Percentiles rank a stretch among this genome's conserved stretches.
phyloP scores from a whole-genome alignment of 2,888 invertebrate species.

The Glyphotaelius pellucidus region DNA sequence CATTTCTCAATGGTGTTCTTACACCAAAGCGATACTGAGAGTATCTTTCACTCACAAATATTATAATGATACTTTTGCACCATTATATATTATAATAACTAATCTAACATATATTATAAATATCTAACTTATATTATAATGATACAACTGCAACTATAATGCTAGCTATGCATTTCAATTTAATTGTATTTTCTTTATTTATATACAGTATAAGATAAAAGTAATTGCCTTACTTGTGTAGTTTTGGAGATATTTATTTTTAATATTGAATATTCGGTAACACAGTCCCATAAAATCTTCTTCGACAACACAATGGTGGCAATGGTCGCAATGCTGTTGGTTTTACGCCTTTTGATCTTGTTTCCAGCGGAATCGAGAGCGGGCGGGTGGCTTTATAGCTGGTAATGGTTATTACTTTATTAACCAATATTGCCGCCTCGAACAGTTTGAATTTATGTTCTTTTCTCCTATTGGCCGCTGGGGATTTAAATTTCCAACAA shows the following conservation, averaged over 20 bases:
- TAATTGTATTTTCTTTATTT: background rate
- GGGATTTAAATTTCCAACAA: constrained; percentile 64
- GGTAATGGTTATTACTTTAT: constrained; percentile 77
- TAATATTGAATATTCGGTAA: background rate
- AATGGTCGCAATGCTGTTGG: constrained; percentile 49
- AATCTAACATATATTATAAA: too few species aligned
- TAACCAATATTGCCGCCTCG: constrained; percentile 75
- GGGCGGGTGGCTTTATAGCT: constrained; percentile 61
- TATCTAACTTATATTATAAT: too few species aligned
- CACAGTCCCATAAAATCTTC: background rate
- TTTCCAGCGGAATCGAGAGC: constrained; percentile 32
- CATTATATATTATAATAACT: too few species aligned
- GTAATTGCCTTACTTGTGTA: background rate
- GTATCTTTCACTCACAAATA: too few species aligned
- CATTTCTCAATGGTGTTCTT: too few species aligned
- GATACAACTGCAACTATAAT: background rate
- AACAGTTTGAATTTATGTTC: constrained; percentile 64
- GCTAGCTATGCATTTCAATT: background rate
- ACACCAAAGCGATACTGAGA: too few species aligned
- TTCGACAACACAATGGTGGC: background rate
- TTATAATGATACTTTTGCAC: too few species aligned
- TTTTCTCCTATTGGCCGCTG: constrained; percentile 60
- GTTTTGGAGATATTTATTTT: background rate
- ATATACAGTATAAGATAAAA: background rate
- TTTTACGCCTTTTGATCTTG: constrained; percentile 49